Percentiles rank a stretch among this genome's conserved stretches.
These are phyloP conservation scores for Pseudochaenichthys georgianus DNA, from an alignment of 2,797 vertebrate genomes.

Conservation along the genomic window DNA sequence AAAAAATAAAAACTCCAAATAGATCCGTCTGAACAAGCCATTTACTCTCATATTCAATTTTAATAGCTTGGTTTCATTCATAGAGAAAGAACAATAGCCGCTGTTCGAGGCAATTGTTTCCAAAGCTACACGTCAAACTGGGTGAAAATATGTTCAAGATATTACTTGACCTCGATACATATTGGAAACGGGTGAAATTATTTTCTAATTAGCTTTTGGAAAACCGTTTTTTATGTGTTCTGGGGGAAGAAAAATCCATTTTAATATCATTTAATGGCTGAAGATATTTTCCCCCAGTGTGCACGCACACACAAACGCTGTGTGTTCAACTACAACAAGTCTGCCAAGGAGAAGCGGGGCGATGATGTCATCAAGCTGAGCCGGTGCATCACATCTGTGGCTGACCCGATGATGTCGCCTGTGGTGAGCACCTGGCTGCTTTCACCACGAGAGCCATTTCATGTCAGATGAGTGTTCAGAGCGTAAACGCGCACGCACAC, in stretches of 20 bases:
- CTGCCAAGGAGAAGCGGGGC: slow-evolving; percentile 40
- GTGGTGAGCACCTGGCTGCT: slow-evolving; percentile 80
- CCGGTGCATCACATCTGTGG: slow-evolving; percentile 62
- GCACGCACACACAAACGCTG: slow-evolving; percentile 17
- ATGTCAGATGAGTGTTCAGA: slow-evolving; percentile 65
- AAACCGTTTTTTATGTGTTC: slow-evolving; percentile 30
- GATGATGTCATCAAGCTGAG: slow-evolving; percentile 72
- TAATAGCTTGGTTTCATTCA: slow-evolving; percentile 45
- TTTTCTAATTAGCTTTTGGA: slow-evolving; percentile 46
- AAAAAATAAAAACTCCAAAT: slow-evolving; percentile 1
- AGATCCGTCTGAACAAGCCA: slow-evolving; percentile 36
- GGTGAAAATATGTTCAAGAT: slow-evolving; percentile 37
- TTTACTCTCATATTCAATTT: slow-evolving; percentile 46
- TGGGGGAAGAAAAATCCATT: slow-evolving; percentile 15
- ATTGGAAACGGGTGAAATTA: slow-evolving; percentile 44
- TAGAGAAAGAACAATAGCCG: slow-evolving; percentile 34
- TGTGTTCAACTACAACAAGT: slow-evolving; percentile 3
- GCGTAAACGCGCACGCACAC: neutral
- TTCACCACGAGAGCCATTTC: slow-evolving; percentile 73
- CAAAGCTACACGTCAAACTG: slow-evolving; percentile 30
- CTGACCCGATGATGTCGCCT: slow-evolving; percentile 69
- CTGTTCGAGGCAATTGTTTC: slow-evolving; percentile 38
- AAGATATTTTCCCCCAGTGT: slow-evolving; percentile 13
- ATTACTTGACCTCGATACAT: slow-evolving; percentile 11
- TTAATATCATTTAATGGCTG: slow-evolving; percentile 45